phyloP scores from a whole-genome alignment of 2,888 invertebrate species.

The Osmoderma eremita region DNA sequence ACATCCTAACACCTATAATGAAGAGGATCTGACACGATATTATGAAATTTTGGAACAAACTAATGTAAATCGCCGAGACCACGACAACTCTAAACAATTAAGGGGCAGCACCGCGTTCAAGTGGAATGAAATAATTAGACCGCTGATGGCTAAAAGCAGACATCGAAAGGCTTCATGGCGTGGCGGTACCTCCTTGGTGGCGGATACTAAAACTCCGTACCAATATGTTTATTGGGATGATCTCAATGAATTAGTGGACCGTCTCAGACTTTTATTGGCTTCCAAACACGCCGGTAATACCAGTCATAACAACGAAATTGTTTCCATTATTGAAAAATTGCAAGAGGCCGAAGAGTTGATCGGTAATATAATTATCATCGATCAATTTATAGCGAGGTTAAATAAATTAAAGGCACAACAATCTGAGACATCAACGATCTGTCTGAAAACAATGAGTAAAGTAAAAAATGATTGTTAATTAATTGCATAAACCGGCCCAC shows the following conservation, averaged over 20 bases:
- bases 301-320: slow-evolving; percentile 37
- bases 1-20: slow-evolving; percentile 21
- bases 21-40: slow-evolving; percentile 32
- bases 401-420: too few relatives aligned
- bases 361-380: too few relatives aligned
- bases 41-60: slow-evolving; percentile 31
- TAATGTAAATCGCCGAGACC: slow-evolving; percentile 3
- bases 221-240: slow-evolving; percentile 38
- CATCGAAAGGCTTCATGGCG: too few relatives aligned
- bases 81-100: not conserved
- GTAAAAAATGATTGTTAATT: too few relatives aligned
- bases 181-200: not conserved
- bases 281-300: slow-evolving; percentile 32
- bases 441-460: too few relatives aligned
- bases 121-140: slow-evolving; percentile 19
- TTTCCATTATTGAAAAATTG: slow-evolving; percentile 30
- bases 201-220: slow-evolving; percentile 5
- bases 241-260: slow-evolving; percentile 37
- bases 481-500: too few relatives aligned
- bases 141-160: not conserved
- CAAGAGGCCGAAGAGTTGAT: not conserved
- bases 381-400: too few relatives aligned
- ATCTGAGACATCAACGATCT: too few relatives aligned
- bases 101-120: slow-evolving; percentile 13
- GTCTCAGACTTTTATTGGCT: slow-evolving; percentile 30